Base-by-base conservation (phyloP, 2,888 invertebrate genomes). In the Drosophila aldrichi region DNA sequence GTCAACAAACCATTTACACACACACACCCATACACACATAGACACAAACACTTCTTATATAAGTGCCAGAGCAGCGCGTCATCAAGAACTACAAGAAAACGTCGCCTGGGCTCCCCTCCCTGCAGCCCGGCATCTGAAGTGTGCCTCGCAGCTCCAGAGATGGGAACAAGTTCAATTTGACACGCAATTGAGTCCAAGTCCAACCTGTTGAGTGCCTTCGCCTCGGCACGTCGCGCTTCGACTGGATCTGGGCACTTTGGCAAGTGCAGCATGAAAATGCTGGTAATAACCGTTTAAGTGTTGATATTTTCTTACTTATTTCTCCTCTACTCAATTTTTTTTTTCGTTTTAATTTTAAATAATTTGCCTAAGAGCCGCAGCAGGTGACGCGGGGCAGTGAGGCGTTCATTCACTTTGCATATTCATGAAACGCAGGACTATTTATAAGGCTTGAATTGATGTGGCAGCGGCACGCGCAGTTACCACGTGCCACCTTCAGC, bases 251-350 rank as follows among this genome's bases (percentile, higher is more conserved):
- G 60, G 20, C n/a, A n/a, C 59, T 59, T 44, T 46, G 49, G 69
- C 70, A 80, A 84, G 84, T 87, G 88, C 81, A 79, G 81, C 86
- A 86, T 84, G 83, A 88, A 84, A 85, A 75, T 80, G 84, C 70
- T 60, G 74, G 74, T 79, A 81, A 86, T 89, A 87, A 87, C 70
- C 87, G 88, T 85, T 89, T 81, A 89, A 88, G 74, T 75, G 89
- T 72, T 81, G 75, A 78, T 77, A 79, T 36, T 76, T 70, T 49
- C 18, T 20, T 49, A 6, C 32, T 40, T 40, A n/a, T n/a, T 8
- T 40, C 7, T 12, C 10, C 2, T 10, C 18, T 6, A n/a, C 1
- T 29, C n/a, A n/a, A n/a, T 29, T 29, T 29, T 32, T 32, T 32
- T 32, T 18, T 1, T 18, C 18, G 2, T 18, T 34, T 12, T 32